Evolutionary conservation across 2,797 vertebrate species (phyloP).

Genomic region (Pipistrellus pipistrellus): DNA sequence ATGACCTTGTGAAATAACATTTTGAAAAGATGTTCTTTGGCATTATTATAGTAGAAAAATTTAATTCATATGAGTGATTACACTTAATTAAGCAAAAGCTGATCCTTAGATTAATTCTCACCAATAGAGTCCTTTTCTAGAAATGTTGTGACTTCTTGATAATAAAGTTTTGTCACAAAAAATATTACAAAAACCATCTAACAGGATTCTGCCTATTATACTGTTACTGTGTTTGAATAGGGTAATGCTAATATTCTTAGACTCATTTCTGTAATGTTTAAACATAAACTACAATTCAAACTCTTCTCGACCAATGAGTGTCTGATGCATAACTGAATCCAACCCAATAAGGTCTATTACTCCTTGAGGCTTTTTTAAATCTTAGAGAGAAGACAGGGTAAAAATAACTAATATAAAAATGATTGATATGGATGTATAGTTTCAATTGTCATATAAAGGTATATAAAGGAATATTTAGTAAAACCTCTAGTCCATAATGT

Average conservation of each 20-base stretch:
- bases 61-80: conserved; percentile 12
- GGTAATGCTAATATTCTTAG: conserved; percentile 30
- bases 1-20: neutral
- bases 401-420: conserved; percentile 27
- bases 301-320: neutral
- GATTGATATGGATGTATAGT: neutral
- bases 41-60: neutral
- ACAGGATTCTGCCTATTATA: neutral
- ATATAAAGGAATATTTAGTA: conserved; percentile 7
- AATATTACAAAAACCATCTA: neutral
- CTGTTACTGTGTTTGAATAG: neutral
- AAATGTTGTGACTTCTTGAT: neutral
- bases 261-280: conserved; percentile 8
- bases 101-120: conserved; percentile 4
- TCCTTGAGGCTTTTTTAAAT: neutral
- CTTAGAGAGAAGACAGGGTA: neutral
- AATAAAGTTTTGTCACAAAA: conserved; percentile 34
- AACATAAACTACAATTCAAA: neutral
- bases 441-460: neutral
- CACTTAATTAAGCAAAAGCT: neutral
- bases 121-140: neutral
- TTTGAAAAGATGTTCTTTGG: conserved; percentile 29
- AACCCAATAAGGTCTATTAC: neutral
- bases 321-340: neutral
- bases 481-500: neutral